Evolutionary conservation across 2,797 vertebrate genomes (phyloP).

Genomic region (Paguma larvata): DNA sequence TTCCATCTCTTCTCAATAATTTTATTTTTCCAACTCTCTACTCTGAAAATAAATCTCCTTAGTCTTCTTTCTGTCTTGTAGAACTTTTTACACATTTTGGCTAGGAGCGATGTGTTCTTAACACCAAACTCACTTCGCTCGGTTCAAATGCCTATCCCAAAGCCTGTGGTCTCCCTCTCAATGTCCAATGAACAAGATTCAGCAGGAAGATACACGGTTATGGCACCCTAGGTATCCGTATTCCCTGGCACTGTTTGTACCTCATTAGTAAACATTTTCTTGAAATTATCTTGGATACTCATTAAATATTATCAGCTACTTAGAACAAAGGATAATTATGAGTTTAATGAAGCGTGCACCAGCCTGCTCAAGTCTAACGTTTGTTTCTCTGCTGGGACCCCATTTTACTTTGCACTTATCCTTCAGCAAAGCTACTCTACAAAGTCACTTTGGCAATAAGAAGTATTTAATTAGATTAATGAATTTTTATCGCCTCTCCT

Average conservation of each 20-base stretch:
- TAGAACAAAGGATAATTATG: conserved; percentile 99
- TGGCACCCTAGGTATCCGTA: conserved; percentile 90
- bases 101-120: conserved; percentile 49
- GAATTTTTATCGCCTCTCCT: conserved; percentile 97
- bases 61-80: conserved; percentile 59
- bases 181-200: conserved; percentile 85
- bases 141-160: conserved; percentile 26
- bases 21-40: not conserved
- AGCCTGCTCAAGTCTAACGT: conserved; percentile 96
- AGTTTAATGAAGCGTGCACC: conserved; percentile 98
- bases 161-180: conserved; percentile 75
- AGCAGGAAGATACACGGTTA: conserved; percentile 88
- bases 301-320: conserved; percentile 99
- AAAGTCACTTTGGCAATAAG: conserved; percentile 99
- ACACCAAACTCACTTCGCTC: conserved; percentile 16
- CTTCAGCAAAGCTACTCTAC: conserved; percentile 97
- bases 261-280: conserved; percentile 94
- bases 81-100: conserved; percentile 48
- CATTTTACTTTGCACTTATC: conserved; percentile 99
- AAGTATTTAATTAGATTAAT: conserved; percentile 99
- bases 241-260: conserved; percentile 90
- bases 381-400: conserved; percentile 97
- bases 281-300: conserved; percentile 97
- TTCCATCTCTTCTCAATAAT: not conserved
- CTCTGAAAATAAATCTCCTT: conserved; percentile 53